Evolutionary conservation across 2,888 invertebrate species (phyloP), one percentile per base, ranked within the genome.

Genomic region (Liodrosophila aerea): DNA sequence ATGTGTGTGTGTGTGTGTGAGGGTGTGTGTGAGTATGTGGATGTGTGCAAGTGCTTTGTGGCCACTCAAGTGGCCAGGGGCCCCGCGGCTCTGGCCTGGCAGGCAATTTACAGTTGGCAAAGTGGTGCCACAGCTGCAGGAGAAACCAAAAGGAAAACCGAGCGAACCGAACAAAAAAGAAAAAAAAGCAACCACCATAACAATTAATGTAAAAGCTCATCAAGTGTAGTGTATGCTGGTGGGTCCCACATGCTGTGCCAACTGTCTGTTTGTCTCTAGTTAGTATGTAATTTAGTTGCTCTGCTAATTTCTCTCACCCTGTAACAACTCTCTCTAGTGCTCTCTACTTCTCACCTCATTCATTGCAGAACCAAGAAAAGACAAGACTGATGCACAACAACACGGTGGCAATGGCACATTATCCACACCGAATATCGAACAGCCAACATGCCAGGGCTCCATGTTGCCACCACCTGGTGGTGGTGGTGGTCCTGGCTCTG

Each of bases 321-420:
- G 16, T 39, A 7, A 11, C 39, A 16, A n/a, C 1, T 37, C 7
- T 59, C 30, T 34, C 33, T 63, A 15, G 40, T 36, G 52, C 9
- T 31, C 22, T 34, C 12, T 39, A n/a, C 40, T 16, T n/a, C 7
- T 37, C 4, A 37, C 29, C 50, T 13, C 49, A 62, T 61, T 15
- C 57, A 67, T 80, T 94, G 30, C 93, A 96, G 96, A 96, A 94
- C 95, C 95, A 93, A 95, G 95, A 93, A 96, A 96, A 93, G 96
- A 96, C 92, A 96, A 96, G 93, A 94, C 94, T 93, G 96, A 96
- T 91, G 93, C 89, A 87, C 88, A 82, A 81, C 78, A 78, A 82
- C 86, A 88, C 76, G 89, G 89, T 86, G 88, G 89, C 82, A 87
- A 93, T 91, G 93, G 93, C 89, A 92, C 92, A 78, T 78, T 80